Evolutionary conservation across 2,888 invertebrate genomes (phyloP), one percentile per base, ranked within the genome.

Genomic region (Vandiemenella viatica): DNA sequence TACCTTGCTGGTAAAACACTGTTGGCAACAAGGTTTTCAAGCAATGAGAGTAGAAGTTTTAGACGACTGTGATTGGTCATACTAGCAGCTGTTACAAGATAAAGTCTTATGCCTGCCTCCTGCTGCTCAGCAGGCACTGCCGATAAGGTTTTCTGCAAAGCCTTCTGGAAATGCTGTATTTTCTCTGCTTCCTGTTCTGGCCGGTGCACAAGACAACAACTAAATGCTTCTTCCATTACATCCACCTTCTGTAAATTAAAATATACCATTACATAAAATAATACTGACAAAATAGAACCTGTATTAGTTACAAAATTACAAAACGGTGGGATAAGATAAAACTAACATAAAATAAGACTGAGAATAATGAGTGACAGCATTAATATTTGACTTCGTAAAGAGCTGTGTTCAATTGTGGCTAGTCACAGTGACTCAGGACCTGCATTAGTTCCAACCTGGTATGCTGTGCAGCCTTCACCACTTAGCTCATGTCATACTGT

Each of bases 221-320:
- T 85, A 61, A 95, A 92, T 0, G 89, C 88, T 65, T 90, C 88
- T 62, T 91, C 90, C 23, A 88, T 83, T 1, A 80, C 76, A 61
- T 89, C 87, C 6, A 88, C 83, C 64, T 79, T 78, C 85, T 85
- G 58, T 13, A 70, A 68, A 55, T 19, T 43, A 40, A 19, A 41
- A 8, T 10, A 21, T 42, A 15, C 6, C 6, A 18, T 32, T 46
- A 17, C n/a, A n/a, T n/a, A n/a, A n/a, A n/a, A n/a, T n/a, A n/a
- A n/a, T n/a, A n/a, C n/a, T n/a, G n/a, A n/a, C n/a, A n/a, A n/a
- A n/a, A n/a, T n/a, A n/a, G n/a, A n/a, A n/a, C n/a, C n/a, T n/a
- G n/a, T n/a, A n/a, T n/a, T n/a, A n/a, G n/a, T n/a, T n/a, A n/a
- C n/a, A n/a, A n/a, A n/a, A n/a, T n/a, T n/a, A n/a, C n/a, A n/a